Percentiles rank a stretch among this genome's conserved stretches.
These are phyloP conservation scores for Troides oblongomaculatus DNA, from an alignment of 2,888 invertebrate genomes.

Conservation along the genomic window DNA sequence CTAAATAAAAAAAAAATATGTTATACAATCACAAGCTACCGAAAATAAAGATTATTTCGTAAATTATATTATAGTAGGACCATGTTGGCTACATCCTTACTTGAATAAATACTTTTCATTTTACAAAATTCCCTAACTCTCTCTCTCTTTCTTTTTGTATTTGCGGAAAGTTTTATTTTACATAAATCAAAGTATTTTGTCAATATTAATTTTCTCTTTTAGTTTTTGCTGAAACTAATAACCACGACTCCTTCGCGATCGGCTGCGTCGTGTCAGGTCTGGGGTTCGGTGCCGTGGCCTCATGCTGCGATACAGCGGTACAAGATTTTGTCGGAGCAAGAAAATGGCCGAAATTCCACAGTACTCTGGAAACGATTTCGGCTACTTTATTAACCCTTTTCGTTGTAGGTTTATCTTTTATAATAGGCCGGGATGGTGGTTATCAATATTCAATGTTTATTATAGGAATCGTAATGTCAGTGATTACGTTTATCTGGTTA, in stretches of 20 bases:
- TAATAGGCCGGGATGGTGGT: constrained; percentile 51
- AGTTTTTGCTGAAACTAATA: constrained; percentile 63
- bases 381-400: constrained; percentile 57
- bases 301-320: constrained; percentile 69
- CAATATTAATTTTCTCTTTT: constrained; percentile 37
- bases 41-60: no score
- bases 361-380: constrained; percentile 69
- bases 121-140: no score
- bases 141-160: no score
- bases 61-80: no score
- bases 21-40: no score
- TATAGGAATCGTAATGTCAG: constrained; percentile 51
- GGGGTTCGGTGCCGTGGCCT: constrained; percentile 71
- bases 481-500: constrained; percentile 59
- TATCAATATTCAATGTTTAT: constrained; percentile 59
- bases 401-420: constrained; percentile 52
- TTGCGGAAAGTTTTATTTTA: background rate
- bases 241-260: constrained; percentile 70
- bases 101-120: no score
- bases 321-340: constrained; percentile 72
- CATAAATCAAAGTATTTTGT: no score
- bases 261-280: constrained; percentile 74
- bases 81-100: no score
- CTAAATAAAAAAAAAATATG: no score
- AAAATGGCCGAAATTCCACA: constrained; percentile 73